Conservation (phyloP, 2,113 vertebrate genomes). For the Varanus komodoensis region DNA sequence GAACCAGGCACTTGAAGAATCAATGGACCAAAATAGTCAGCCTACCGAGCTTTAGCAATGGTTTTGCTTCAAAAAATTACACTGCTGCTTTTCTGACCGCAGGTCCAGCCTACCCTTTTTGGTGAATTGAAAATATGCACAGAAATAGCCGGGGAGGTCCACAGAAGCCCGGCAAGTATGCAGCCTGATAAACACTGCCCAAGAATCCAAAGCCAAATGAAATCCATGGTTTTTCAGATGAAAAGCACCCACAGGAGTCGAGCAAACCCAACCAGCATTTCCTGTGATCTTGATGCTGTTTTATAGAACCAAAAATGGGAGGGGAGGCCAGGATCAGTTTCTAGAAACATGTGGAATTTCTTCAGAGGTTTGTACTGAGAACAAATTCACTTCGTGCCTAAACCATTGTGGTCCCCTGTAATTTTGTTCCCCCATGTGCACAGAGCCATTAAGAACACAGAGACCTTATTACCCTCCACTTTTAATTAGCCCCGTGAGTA, state of each 20-base stretch:
- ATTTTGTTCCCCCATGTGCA: background rate
- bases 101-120: background rate
- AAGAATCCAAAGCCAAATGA: background rate
- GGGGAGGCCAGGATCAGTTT: background rate
- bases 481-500: conserved; percentile 7
- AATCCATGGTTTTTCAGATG: background rate
- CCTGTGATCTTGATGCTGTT: background rate
- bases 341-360: background rate
- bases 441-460: background rate
- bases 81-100: background rate
- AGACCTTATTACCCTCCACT: background rate
- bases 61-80: background rate
- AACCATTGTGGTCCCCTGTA: background rate
- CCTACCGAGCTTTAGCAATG: background rate
- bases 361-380: background rate
- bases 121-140: background rate
- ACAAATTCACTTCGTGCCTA: background rate
- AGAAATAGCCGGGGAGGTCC: background rate
- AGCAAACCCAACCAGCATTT: background rate
- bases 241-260: background rate
- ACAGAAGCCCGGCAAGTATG: background rate
- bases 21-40: background rate
- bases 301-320: background rate
- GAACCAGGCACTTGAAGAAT: no score
- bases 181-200: background rate